phyloP scores from a whole-genome alignment of 2,888 invertebrate genomes.

The Eristalinus aeneus region DNA sequence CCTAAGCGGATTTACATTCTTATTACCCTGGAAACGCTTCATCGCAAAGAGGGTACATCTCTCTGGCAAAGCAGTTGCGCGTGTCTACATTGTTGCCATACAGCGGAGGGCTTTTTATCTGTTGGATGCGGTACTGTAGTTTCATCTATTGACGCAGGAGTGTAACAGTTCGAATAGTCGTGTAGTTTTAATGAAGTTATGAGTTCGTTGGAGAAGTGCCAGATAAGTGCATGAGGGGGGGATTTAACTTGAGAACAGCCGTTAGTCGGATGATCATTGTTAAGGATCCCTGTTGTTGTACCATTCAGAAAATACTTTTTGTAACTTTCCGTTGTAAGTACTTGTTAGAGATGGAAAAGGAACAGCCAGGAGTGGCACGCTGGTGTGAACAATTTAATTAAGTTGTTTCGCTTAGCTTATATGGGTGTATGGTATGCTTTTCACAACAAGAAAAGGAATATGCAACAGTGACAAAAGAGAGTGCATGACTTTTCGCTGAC shows the following conservation, averaged over 20 bases:
- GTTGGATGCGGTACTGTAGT: conserved; percentile 18
- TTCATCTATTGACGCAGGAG: conserved; percentile 38
- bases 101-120: neutral
- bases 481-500: too few species aligned
- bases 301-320: neutral
- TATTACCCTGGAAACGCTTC: conserved; percentile 61
- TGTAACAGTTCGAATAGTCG: conserved; percentile 49
- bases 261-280: neutral
- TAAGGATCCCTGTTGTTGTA: neutral
- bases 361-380: neutral
- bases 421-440: too few species aligned
- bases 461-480: too few species aligned
- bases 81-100: neutral
- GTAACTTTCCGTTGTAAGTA: neutral
- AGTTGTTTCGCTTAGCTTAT: too few species aligned
- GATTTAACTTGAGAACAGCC: conserved; percentile 10
- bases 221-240: conserved; percentile 19
- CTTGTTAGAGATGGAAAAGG: neutral
- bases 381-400: neutral
- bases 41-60: conserved; percentile 49
- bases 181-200: conserved; percentile 63
- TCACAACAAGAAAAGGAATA: too few species aligned
- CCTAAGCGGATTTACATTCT: conserved; percentile 66
- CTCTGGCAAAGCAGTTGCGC: conserved; percentile 18
- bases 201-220: conserved; percentile 14